Conservation (phyloP, 2,797 vertebrate species). For the Darevskia nairensis region DNA sequence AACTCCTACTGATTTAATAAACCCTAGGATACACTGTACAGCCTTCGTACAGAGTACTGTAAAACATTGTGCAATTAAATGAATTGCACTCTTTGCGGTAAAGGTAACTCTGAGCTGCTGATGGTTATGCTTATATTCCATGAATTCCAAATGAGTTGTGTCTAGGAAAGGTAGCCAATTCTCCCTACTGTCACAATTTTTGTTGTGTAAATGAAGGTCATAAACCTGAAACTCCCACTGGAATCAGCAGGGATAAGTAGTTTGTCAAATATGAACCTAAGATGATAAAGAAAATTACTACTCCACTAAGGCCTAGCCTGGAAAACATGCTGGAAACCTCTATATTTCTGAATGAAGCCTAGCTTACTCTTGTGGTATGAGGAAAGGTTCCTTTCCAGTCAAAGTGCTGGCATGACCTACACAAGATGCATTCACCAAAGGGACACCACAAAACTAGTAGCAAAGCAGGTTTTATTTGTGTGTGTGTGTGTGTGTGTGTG, state of each 20-base stretch:
- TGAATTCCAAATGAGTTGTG: neutral
- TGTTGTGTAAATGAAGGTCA: neutral
- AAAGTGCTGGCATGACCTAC: neutral
- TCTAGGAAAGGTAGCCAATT: neutral
- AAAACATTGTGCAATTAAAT: neutral
- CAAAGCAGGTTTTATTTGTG: neutral
- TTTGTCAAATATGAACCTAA: neutral
- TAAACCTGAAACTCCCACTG: neutral
- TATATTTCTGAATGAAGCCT: neutral
- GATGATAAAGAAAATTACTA: neutral
- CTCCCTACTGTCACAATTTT: neutral
- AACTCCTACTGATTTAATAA: neutral
- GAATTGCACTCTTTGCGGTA: neutral
- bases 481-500: too few relatives aligned
- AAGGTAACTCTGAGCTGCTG: neutral
- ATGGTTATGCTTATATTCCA: neutral
- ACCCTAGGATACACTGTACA: neutral
- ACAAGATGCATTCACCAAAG: constrained; percentile 29
- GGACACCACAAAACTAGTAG: neutral
- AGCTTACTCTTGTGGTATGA: accelerated
- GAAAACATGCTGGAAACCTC: neutral
- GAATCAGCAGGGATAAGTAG: neutral
- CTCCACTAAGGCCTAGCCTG: neutral
- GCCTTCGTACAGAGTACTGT: neutral
- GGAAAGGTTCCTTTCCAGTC: neutral